Evolutionary conservation across 92 coral and sea anemone genomes (phyloP).

Genomic region (Chrysogorgia sp.): DNA sequence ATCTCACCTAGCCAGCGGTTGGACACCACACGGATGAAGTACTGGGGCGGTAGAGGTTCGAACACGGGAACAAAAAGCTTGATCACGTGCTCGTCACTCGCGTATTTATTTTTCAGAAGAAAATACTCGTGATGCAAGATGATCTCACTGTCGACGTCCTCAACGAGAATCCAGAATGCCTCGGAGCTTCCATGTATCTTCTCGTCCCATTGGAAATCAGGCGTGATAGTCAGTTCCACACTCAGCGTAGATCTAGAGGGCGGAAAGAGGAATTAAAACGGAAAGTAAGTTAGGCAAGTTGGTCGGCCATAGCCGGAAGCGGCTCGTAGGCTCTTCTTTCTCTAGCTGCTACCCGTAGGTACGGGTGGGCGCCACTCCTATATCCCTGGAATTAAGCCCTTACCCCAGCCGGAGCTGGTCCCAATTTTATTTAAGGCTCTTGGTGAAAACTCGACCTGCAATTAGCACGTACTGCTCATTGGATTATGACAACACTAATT

Average conservation of each 20-base stretch:
- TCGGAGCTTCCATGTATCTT: conserved; percentile 95
- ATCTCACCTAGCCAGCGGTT: conserved; percentile 96
- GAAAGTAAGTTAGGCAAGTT: not conserved
- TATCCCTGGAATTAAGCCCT: not conserved
- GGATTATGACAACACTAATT: no score
- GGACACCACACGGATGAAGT: conserved; percentile 95
- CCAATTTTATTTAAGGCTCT: no score
- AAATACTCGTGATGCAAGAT: conserved; percentile 97
- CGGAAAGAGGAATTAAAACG: not conserved
- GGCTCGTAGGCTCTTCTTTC: no score
- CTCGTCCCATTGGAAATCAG: conserved; percentile 99
- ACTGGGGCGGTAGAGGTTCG: conserved; percentile 98
- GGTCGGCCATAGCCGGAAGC: no score
- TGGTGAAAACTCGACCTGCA: no score
- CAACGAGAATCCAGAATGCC: conserved; percentile 98
- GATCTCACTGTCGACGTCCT: conserved; percentile 98
- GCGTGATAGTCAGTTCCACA: conserved; percentile 92
- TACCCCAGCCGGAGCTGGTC: no score
- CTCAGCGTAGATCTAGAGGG: conserved; percentile 82
- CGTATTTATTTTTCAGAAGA: conserved; percentile 90
- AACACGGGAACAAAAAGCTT: conserved; percentile 98
- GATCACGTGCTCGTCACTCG: conserved; percentile 91
- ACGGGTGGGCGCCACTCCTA: no score
- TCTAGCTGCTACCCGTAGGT: no score
- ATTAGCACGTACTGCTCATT: no score